Base-by-base conservation (phyloP, 1,140 invertebrate genomes). In the Pomacea maculata region DNA sequence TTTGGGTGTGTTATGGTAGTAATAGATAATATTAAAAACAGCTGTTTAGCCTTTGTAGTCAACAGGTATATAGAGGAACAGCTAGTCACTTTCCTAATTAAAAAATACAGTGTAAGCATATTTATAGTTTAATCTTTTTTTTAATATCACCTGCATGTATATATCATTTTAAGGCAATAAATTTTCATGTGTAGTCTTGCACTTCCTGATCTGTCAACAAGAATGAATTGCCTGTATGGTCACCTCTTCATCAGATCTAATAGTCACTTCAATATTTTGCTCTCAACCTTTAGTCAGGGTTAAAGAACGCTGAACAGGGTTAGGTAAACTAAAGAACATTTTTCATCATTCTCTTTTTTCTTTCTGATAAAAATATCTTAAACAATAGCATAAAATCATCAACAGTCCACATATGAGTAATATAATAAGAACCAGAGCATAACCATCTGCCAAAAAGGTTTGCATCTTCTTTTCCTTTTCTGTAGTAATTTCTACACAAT, bases 401-500 rank as follows among this genome's bases (percentile, higher is more conserved):
- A 55, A 61, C 54, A 10, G 55, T 61, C 25, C 5, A 75, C 74
- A 75, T 8, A 75, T 19, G 15, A 63, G 15, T 75, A n/a, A 54
- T 17, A 75, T 61, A 19, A 11, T 10, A 54, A 54, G 19, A 19
- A 57, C 19, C 21, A 8, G 0, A 12, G 17, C 74, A 75, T 55
- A 10, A 25, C 21, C 52, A 34, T 57, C 74, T 29, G 9, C 29
- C 55, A 75, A 70, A 75, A 7, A 75, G 19, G 21, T 54, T 9
- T 61, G 29, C 1, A 63, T 61, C 19, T 19, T 54, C 25, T 74
- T 71, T 25, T 74, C 65, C 17, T 65, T 65, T 21, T 75, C 65
- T 15, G 79, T 80, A 19, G 74, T 63, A 61, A 76, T 75, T 29
- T 81, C 80, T 74, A 76, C 14, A 52, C 80, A 81, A 19, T 77